Percentiles rank a stretch among this genome's conserved stretches.
These are phyloP conservation scores for Graptemys geographica DNA, from an alignment of 2,797 vertebrate species.

Conservation along the genomic window DNA sequence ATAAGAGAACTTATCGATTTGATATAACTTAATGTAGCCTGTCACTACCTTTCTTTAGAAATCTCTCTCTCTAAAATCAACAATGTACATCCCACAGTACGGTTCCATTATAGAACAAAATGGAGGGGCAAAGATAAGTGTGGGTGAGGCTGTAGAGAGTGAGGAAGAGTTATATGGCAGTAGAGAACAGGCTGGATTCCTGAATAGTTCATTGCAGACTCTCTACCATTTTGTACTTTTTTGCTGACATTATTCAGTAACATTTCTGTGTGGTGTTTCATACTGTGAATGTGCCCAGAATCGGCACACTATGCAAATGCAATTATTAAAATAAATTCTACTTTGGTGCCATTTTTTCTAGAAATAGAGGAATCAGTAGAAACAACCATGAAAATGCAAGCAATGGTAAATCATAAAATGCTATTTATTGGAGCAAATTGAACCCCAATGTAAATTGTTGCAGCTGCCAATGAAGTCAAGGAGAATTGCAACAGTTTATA, in stretches of 20 bases:
- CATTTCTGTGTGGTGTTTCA: background rate
- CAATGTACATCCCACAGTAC: background rate
- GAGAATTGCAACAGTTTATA: background rate
- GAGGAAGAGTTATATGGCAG: background rate
- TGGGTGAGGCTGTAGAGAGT: background rate
- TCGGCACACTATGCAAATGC: background rate
- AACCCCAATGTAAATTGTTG: background rate
- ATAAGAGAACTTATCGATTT: background rate
- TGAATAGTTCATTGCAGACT: background rate
- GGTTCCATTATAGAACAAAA: background rate
- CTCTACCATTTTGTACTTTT: background rate
- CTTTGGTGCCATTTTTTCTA: background rate
- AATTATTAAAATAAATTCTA: background rate
- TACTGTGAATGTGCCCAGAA: background rate
- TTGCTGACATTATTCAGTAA: background rate
- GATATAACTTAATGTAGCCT: background rate
- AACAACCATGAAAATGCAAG: background rate
- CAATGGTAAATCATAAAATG: slow-evolving; percentile 14
- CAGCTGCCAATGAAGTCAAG: background rate
- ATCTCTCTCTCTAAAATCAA: background rate
- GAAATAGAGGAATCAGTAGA: background rate
- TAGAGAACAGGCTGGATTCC: background rate
- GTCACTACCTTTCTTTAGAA: background rate
- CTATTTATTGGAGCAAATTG: background rate
- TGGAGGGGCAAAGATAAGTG: background rate